Percentiles rank a stretch among this genome's conserved stretches.
Evolutionary conservation across 2,797 vertebrate genomes (phyloP).

Genomic region (Enteromius fasciolatus): DNA sequence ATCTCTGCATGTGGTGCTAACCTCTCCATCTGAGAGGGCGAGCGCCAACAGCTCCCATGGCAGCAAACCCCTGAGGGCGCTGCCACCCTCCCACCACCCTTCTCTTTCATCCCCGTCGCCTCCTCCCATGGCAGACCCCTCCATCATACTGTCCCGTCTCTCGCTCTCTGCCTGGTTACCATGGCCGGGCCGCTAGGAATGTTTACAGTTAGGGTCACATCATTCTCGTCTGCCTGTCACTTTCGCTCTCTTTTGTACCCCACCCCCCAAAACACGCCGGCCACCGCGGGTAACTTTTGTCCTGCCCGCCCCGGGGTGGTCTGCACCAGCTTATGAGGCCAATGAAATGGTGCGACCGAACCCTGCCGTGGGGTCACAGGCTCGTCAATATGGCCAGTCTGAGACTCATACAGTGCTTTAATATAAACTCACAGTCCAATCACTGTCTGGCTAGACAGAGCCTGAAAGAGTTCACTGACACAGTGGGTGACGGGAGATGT

Average conservation of each 20-base stretch:
- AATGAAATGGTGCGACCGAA: constrained; percentile 52
- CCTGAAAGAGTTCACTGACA: constrained; percentile 27
- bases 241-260: constrained; percentile 43
- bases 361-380: constrained; percentile 57
- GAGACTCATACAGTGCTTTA: constrained; percentile 51
- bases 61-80: constrained; percentile 55
- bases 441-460: constrained; percentile 47
- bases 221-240: constrained; percentile 42
- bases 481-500: constrained; percentile 30
- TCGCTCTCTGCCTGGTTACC: constrained; percentile 39
- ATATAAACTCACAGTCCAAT: constrained; percentile 49
- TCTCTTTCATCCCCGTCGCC: constrained; percentile 6
- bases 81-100: constrained; percentile 63
- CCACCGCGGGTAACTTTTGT: constrained; percentile 60
- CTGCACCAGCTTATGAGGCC: constrained; percentile 43
- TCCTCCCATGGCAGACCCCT: constrained; percentile 16
- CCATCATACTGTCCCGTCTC: constrained; percentile 35
- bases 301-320: constrained; percentile 44
- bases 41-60: constrained; percentile 71
- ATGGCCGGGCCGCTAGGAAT: constrained; percentile 71
- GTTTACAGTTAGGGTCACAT: constrained; percentile 81
- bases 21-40: constrained; percentile 60
- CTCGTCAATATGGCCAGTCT: constrained; percentile 51
- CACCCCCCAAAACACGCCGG: constrained; percentile 31
- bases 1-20: constrained; percentile 51